Conservation (phyloP, 1,140 invertebrate species). For the Eulimnadia texana region DNA sequence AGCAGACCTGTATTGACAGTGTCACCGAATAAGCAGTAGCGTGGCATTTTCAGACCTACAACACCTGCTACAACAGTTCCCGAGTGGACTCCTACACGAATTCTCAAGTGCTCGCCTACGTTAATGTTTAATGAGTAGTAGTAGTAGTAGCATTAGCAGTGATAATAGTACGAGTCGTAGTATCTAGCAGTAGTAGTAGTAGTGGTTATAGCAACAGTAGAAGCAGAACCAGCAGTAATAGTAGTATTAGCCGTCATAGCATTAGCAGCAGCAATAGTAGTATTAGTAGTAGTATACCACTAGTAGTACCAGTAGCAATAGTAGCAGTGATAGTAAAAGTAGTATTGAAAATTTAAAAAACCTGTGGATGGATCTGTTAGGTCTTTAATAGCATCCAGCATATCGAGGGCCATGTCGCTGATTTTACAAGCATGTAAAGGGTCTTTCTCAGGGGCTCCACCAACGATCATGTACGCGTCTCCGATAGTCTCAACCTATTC, state of each 20-base stretch:
- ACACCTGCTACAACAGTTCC: constrained; percentile 87
- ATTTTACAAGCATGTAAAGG: constrained; percentile 82
- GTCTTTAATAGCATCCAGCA: constrained; percentile 82
- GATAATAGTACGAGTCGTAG: too few species aligned
- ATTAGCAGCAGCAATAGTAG: too few species aligned
- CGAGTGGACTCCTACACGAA: constrained; percentile 77
- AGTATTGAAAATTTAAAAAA: too few species aligned
- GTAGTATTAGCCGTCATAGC: too few species aligned
- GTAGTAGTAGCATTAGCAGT: too few species aligned
- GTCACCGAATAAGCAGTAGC: constrained; percentile 87
- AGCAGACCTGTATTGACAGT: constrained; percentile 58
- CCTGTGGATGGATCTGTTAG: constrained; percentile 82
- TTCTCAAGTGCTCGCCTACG: constrained; percentile 66
- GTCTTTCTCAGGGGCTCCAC: constrained; percentile 80
- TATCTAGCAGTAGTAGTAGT: too few species aligned
- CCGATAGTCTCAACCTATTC: constrained; percentile 87
- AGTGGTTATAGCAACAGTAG: too few species aligned
- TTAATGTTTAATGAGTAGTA: too few species aligned
- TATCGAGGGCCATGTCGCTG: constrained; percentile 90
- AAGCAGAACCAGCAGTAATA: too few species aligned
- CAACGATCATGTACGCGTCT: constrained; percentile 93
- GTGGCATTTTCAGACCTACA: constrained; percentile 87
- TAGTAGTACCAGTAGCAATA: too few species aligned
- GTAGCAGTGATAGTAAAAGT: too few species aligned
- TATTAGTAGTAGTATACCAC: too few species aligned